Evolutionary conservation across 2,113 vertebrate species (phyloP), one percentile per base, ranked within the genome.

Genomic region (Tonatia bakeri): DNA sequence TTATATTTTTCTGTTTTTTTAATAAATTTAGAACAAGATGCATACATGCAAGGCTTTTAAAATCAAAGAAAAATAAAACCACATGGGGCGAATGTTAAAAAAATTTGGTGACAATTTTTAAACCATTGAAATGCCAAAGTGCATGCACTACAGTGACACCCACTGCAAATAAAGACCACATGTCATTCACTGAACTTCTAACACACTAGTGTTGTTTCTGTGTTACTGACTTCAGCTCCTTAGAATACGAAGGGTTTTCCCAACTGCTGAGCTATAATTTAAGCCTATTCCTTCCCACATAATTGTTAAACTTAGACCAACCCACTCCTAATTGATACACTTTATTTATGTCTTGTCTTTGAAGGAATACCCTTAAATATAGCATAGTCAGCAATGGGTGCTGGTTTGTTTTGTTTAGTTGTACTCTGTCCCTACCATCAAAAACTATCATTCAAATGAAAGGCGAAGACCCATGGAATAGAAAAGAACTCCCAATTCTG

Each of bases 221-320:
- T 96, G 86, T 73, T 77, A 88, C 56, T 89, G 88, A 84, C 75
- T 95, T 80, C 56, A 93, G 59, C 72, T 79, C 88, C 61, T 50
- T 82, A 84, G 73, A 56, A 47, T 79, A 85, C 88, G 54, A 94
- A 86, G 56, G 86, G 28, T 65, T 96, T 97, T 56, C 88, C 82
- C 93, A 81, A 77, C 14, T 54, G 26, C 85, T 76, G 52, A 87
- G 43, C 79, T 96, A 77, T 94, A 96, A 97, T 96, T 96, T 94
- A 86, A 96, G 59, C 56, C 61, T 93, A 15, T 52, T 95, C 56
- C 56, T 87, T 33, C 85, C 88, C 77, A 95, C 76, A 89, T 67
- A 83, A 95, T 87, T 95, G 90, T 82, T 95, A 54, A 94, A 82
- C 77, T 70, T 45, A 92, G 77, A 94, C 89, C 50, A 96, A 87